phyloP scores from a whole-genome alignment of 2,113 vertebrate genomes.

The Himantopus leucocephalus region DNA sequence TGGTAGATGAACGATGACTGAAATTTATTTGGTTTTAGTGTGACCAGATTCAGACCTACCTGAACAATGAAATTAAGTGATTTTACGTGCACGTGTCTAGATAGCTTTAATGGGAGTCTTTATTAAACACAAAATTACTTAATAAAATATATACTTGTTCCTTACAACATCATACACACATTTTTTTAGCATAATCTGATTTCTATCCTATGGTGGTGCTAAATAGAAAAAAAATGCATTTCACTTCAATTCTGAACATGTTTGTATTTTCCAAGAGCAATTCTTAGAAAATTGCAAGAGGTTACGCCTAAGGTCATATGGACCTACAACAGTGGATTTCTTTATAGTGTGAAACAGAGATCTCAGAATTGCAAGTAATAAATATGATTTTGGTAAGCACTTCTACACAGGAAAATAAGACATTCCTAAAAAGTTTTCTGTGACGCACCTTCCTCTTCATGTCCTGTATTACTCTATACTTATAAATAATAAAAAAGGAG shows the following conservation, averaged over 20 bases:
- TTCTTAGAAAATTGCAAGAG: constrained; percentile 57
- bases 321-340: constrained; percentile 26
- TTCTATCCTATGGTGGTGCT: not conserved
- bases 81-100: not conserved
- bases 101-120: not conserved
- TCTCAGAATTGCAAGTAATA: constrained; percentile 47
- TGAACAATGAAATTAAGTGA: not conserved
- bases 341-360: constrained; percentile 6
- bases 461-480: constrained; percentile 57
- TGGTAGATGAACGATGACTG: not conserved
- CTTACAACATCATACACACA: not conserved
- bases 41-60: not conserved
- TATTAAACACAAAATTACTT: not conserved
- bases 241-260: constrained; percentile 23
- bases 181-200: constrained; percentile 16
- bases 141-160: not conserved
- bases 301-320: constrained; percentile 31
- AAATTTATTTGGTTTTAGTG: not conserved
- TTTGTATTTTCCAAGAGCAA: constrained; percentile 23
- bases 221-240: constrained; percentile 9
- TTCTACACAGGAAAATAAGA: constrained; percentile 37
- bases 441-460: constrained; percentile 34
- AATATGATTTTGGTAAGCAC: constrained; percentile 35
- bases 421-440: constrained; percentile 67
- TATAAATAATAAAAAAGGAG: constrained; percentile 74